These are phyloP conservation scores for Pyrocephalus nanus DNA, from an alignment of 2,797 vertebrate species.

Conservation along the genomic window DNA sequence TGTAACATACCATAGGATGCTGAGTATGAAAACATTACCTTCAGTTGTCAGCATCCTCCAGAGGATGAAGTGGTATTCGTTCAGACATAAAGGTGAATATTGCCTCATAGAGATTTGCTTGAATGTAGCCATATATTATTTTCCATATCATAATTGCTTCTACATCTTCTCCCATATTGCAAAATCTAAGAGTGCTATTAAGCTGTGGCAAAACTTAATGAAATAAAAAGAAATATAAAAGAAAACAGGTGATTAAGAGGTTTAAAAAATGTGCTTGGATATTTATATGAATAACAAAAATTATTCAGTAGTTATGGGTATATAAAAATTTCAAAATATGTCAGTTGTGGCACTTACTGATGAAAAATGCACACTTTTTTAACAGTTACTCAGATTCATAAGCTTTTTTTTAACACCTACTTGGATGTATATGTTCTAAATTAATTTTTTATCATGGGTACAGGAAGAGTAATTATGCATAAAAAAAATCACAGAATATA, in stretches of 20 bases:
- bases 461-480: neutral
- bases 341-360: neutral
- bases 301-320: neutral
- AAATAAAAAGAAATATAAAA: neutral
- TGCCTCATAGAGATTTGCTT: neutral
- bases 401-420: neutral
- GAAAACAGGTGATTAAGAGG: neutral
- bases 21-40: neutral
- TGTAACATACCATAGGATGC: neutral
- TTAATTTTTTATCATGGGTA: neutral
- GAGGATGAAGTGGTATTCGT: neutral
- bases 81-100: neutral
- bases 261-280: neutral
- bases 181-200: neutral
- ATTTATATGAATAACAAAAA: neutral
- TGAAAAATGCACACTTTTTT: neutral
- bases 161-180: neutral
- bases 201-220: neutral
- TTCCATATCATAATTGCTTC: neutral
- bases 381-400: neutral
- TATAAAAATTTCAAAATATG: neutral
- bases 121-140: neutral
- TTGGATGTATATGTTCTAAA: neutral
- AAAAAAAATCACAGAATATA: neutral
- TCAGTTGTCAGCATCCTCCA: neutral